Conservation (phyloP, 2,797 vertebrate species). For the Heterohyrax brucei region DNA sequence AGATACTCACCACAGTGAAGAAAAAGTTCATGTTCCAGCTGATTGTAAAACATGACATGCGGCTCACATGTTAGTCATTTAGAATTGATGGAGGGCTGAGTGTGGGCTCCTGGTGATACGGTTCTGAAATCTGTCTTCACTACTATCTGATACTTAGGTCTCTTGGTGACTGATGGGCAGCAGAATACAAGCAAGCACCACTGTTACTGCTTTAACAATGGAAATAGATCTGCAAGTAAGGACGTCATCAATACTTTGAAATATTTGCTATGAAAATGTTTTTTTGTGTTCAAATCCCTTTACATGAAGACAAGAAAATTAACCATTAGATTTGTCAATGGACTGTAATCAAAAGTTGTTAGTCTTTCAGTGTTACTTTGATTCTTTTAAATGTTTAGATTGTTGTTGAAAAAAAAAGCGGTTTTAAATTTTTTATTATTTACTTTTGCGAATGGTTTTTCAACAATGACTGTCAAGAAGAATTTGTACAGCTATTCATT, state of each 20-base stretch:
- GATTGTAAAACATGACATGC: background rate
- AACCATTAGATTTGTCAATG: slow-evolving; percentile 2
- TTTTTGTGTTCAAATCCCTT: background rate
- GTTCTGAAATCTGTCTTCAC: background rate
- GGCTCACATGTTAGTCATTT: background rate
- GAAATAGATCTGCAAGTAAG: background rate
- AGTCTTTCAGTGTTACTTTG: slow-evolving; percentile 43
- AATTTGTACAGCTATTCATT: slow-evolving; percentile 36
- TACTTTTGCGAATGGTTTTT: slow-evolving; percentile 46
- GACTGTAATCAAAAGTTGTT: slow-evolving; percentile 39
- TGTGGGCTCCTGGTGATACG: background rate
- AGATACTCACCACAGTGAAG: background rate
- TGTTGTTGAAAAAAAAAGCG: background rate
- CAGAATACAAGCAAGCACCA: background rate
- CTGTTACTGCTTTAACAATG: background rate
- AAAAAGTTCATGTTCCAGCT: background rate
- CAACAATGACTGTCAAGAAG: background rate
- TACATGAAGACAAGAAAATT: background rate
- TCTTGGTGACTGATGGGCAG: background rate
- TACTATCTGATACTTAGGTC: background rate
- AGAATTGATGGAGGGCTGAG: background rate
- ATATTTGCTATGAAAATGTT: slow-evolving; percentile 3
- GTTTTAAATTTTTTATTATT: slow-evolving; percentile 43
- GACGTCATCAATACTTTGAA: background rate
- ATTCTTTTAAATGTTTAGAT: slow-evolving; percentile 69